phyloP scores from a whole-genome alignment of 2,888 invertebrate species.

The Nomada fabriciana region DNA sequence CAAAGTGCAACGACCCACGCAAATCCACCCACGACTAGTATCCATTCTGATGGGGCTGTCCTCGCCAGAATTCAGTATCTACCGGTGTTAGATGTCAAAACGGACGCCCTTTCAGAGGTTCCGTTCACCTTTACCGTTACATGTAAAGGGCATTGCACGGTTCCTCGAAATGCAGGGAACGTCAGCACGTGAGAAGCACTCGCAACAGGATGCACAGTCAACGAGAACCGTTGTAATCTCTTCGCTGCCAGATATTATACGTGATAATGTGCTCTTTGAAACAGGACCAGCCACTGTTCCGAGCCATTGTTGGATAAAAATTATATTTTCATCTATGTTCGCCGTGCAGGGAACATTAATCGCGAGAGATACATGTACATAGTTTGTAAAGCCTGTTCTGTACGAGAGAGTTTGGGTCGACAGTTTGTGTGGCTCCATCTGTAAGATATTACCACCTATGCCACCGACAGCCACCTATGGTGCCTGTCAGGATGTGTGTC shows the following conservation, averaged over 20 bases:
- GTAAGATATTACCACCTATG: too few species aligned
- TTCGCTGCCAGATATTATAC: slow-evolving; percentile 7
- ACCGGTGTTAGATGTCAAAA: slow-evolving; percentile 17
- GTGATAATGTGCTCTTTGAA: background rate
- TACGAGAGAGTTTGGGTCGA: too few species aligned
- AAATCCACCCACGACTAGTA: background rate
- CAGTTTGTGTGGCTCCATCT: too few species aligned
- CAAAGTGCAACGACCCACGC: slow-evolving; percentile 19
- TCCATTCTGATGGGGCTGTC: background rate
- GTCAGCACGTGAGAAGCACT: slow-evolving; percentile 33
- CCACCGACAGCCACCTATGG: too few species aligned
- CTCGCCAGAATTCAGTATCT: background rate
- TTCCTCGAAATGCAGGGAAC: slow-evolving; percentile 60
- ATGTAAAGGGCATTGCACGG: slow-evolving; percentile 69
- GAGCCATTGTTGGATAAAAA: background rate
- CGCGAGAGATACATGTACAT: too few species aligned
- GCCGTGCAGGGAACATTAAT: background rate
- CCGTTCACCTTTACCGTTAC: slow-evolving; percentile 67
- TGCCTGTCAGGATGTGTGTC: too few species aligned
- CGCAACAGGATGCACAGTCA: slow-evolving; percentile 34
- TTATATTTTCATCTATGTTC: background rate
- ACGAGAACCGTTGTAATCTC: slow-evolving; percentile 51
- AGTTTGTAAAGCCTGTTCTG: too few species aligned
- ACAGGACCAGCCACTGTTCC: background rate
- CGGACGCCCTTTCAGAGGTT: slow-evolving; percentile 46